phyloP scores from a whole-genome alignment of 2,113 vertebrate genomes.

The Meriones unguiculatus region DNA sequence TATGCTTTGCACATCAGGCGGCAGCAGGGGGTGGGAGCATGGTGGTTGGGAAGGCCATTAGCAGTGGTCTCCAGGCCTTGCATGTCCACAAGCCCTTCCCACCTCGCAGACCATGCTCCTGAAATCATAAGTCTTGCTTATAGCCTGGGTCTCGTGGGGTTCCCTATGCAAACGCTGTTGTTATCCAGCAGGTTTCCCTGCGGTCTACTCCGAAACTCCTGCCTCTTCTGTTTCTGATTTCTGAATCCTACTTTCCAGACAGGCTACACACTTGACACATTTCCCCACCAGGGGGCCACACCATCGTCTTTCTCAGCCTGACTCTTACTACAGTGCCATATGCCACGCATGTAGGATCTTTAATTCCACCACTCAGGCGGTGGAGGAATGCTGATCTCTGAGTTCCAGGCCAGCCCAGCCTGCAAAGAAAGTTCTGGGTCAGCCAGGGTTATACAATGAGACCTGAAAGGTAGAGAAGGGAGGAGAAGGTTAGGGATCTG shows the following conservation, averaged over 20 bases:
- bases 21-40: too few relatives aligned
- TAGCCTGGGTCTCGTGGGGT: slow-evolving; percentile 96
- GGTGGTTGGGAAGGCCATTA: neutral
- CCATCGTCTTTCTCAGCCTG: slow-evolving; percentile 94
- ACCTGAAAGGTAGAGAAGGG: neutral
- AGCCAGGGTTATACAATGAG: neutral
- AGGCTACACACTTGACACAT: slow-evolving; percentile 94
- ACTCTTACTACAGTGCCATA: slow-evolving; percentile 94
- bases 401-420: neutral
- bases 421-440: neutral
- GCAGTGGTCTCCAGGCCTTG: neutral
- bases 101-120: slow-evolving; percentile 43
- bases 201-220: slow-evolving; percentile 95
- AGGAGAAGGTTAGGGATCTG: neutral
- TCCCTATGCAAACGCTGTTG: slow-evolving; percentile 96
- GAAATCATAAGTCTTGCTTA: slow-evolving; percentile 97
- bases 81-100: neutral
- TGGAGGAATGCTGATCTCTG: neutral
- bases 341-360: slow-evolving; percentile 85
- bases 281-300: slow-evolving; percentile 94
- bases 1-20: neutral
- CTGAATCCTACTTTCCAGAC: slow-evolving; percentile 95
- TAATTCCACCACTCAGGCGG: neutral
- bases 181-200: slow-evolving; percentile 97
- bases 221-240: slow-evolving; percentile 92